These are phyloP conservation scores for Bellardia pandia DNA, from an alignment of 2,888 invertebrate genomes.

Conservation along the genomic window DNA sequence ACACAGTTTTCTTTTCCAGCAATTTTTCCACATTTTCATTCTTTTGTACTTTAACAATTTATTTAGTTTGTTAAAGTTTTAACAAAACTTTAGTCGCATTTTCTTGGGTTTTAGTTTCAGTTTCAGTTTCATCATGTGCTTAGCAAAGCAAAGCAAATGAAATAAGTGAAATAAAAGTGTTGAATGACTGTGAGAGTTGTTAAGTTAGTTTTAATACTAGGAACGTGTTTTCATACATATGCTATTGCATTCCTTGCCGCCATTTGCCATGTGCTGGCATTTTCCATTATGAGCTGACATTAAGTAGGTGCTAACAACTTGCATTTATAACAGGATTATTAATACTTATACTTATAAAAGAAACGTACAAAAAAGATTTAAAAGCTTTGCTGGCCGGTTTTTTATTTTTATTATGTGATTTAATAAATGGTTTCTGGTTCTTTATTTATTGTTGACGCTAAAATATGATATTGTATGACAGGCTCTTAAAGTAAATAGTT, in stretches of 20 bases:
- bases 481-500: not conserved
- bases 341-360: not conserved
- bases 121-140: too few species aligned
- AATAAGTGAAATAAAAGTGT: too few species aligned
- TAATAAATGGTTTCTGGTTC: too few species aligned
- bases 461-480: not conserved
- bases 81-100: not conserved
- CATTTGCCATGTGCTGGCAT: not conserved
- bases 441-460: not conserved
- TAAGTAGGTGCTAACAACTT: slow-evolving; percentile 39
- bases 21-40: not conserved
- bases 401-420: not conserved
- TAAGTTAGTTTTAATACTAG: too few species aligned
- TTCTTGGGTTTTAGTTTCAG: not conserved
- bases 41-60: not conserved
- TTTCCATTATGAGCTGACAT: slow-evolving; percentile 15
- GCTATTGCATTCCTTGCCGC: not conserved
- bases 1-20: not conserved
- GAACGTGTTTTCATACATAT: too few species aligned
- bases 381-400: not conserved
- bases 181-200: too few species aligned
- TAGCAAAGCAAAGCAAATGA: too few species aligned
- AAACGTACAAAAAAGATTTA: not conserved
- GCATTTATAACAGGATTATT: slow-evolving; percentile 35
- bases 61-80: not conserved